These are phyloP conservation scores for Dermochelys coriacea DNA, from an alignment of 2,797 vertebrate genomes.

Conservation along the genomic window DNA sequence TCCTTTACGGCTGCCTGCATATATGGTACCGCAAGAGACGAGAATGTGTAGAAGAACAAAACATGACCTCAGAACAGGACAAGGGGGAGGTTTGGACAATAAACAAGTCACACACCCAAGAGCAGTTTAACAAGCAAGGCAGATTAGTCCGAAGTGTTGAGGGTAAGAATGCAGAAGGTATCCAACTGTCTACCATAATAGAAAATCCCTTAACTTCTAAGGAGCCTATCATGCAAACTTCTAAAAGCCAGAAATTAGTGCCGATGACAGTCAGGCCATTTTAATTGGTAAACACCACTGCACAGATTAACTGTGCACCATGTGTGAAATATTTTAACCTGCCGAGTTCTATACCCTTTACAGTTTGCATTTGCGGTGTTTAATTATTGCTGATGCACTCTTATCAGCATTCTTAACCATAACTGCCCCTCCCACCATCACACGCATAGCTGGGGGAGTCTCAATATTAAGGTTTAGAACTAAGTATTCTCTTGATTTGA, in stretches of 20 bases:
- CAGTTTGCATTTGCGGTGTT: not conserved
- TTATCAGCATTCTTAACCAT: not conserved
- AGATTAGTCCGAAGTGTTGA: not conserved
- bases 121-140: not conserved
- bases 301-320: fast-evolving
- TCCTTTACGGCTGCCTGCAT: conserved; percentile 88
- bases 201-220: conserved; percentile 74
- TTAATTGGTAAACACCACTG: not conserved
- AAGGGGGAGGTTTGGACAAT: not conserved
- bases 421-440: not conserved
- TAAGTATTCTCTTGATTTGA: fast-evolving
- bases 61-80: conserved; percentile 16
- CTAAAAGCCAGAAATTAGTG: conserved; percentile 68
- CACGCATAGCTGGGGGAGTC: fast-evolving
- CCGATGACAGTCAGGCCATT: conserved; percentile 20
- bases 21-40: conserved; percentile 79
- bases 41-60: conserved; percentile 16
- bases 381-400: fast-evolving
- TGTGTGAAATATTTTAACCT: not conserved
- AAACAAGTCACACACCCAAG: fast-evolving
- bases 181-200: conserved; percentile 72
- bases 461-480: not conserved
- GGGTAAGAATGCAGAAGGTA: conserved; percentile 57
- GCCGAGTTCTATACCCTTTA: fast-evolving
- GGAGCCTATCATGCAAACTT: conserved; percentile 36